Percentiles rank a stretch among this genome's conserved stretches.
phyloP scores from a whole-genome alignment of 2,113 vertebrate genomes.

The Mus pahari region DNA sequence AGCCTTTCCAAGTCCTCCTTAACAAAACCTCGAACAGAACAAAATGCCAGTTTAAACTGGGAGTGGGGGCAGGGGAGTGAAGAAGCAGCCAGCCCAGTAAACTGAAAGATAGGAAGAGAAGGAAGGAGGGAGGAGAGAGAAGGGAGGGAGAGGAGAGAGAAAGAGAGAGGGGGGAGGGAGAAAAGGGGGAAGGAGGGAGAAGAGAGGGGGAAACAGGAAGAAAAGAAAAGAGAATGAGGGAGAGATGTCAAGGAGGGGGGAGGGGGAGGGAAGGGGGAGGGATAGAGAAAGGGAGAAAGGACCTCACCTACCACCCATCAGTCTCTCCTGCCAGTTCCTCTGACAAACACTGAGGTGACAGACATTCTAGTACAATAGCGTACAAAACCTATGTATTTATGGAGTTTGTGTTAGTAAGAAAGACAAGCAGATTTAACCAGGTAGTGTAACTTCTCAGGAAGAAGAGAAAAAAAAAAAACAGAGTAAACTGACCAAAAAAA shows the following conservation, averaged over 20 bases:
- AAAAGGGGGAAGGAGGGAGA: rapidly evolving
- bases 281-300: too few species aligned
- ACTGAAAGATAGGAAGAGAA: not conserved
- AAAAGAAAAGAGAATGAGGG: not conserved
- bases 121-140: too few species aligned
- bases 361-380: not conserved
- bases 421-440: not conserved
- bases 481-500: not conserved
- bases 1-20: not conserved
- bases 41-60: not conserved
- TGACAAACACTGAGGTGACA: not conserved
- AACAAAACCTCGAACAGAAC: not conserved
- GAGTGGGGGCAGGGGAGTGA: not conserved
- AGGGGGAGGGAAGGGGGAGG: not conserved
- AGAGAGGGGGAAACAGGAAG: too few species aligned
- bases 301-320: not conserved
- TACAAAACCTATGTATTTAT: not conserved
- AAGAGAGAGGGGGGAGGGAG: not conserved
- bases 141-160: not conserved
- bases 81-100: not conserved
- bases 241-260: not conserved
- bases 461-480: conserved; percentile 27
- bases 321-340: not conserved
- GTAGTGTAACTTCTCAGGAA: not conserved
- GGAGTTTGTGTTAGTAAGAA: not conserved